phyloP scores from a whole-genome alignment of 2,113 vertebrate species.

The Entomyzon cyanotis region DNA sequence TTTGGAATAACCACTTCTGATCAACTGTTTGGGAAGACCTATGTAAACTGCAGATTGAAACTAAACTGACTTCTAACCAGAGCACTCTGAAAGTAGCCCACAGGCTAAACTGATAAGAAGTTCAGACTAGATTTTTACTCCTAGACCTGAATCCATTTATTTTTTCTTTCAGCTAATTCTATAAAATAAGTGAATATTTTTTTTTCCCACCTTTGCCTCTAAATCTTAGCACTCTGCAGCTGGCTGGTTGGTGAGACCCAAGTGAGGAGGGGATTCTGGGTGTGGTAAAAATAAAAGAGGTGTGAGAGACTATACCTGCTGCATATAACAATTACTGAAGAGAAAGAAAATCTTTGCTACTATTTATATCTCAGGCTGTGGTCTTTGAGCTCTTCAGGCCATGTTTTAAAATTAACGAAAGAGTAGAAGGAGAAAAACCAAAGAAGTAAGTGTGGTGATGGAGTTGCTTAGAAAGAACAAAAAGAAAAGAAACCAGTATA shows the following conservation, averaged over 20 bases:
- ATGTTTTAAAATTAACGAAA: neutral
- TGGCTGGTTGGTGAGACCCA: neutral
- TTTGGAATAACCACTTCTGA: neutral
- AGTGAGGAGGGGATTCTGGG: neutral
- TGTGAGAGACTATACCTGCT: neutral
- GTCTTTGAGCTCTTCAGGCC: neutral
- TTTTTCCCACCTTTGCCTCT: neutral
- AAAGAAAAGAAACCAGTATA: neutral
- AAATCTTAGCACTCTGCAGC: neutral
- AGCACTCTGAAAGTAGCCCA: neutral
- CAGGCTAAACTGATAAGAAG: neutral
- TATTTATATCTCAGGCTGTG: neutral
- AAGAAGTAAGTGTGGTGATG: neutral
- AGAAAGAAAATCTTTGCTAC: neutral
- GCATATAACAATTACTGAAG: neutral
- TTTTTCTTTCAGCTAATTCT: neutral
- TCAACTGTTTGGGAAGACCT: neutral
- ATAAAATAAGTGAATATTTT: fast-evolving
- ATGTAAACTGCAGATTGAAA: neutral
- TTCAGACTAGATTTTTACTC: neutral
- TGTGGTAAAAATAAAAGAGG: neutral
- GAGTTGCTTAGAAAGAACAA: neutral
- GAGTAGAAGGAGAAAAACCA: neutral
- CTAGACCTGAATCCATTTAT: neutral
- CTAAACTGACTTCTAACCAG: neutral